Percentiles rank a stretch among this genome's conserved stretches.
Evolutionary conservation across 2,888 invertebrate species (phyloP).

Genomic region (Laothoe populi): DNA sequence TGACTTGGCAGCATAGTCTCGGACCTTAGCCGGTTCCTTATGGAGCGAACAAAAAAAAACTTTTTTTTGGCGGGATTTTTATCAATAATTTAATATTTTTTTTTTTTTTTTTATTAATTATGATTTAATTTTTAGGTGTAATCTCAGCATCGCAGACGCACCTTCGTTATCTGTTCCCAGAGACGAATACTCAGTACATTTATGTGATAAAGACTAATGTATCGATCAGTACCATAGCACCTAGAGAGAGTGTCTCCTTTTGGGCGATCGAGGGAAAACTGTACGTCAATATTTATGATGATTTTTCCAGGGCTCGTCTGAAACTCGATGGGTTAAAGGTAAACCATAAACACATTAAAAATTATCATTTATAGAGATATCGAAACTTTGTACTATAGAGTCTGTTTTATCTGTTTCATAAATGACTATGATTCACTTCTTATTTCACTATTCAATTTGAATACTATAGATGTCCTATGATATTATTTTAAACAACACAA

Average conservation of each 20-base stretch:
- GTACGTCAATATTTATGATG: slow-evolving; percentile 59
- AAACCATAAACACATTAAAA: slow-evolving; percentile 14
- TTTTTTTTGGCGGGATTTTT: not conserved
- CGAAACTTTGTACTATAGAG: no score
- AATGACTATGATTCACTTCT: no score
- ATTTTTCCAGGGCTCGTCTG: slow-evolving; percentile 59
- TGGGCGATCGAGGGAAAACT: slow-evolving; percentile 69
- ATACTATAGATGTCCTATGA: no score
- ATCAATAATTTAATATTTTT: no score
- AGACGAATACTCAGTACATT: slow-evolving; percentile 57
- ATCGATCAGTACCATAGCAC: slow-evolving; percentile 60
- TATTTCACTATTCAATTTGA: no score
- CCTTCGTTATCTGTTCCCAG: slow-evolving; percentile 63
- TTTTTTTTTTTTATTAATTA: not conserved
- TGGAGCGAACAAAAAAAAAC: not conserved
- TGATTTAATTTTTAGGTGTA: slow-evolving; percentile 45
- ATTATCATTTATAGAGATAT: no score
- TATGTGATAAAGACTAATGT: slow-evolving; percentile 66
- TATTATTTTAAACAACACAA: no score
- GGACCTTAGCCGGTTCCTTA: no score
- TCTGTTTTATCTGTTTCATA: no score
- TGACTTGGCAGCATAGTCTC: no score
- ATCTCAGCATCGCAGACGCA: slow-evolving; percentile 46
- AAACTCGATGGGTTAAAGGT: slow-evolving; percentile 65
- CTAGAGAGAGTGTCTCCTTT: slow-evolving; percentile 54